Evolutionary conservation across 2,888 invertebrate species (phyloP), one percentile per base, ranked within the genome.

Genomic region (Magallana nippona): DNA sequence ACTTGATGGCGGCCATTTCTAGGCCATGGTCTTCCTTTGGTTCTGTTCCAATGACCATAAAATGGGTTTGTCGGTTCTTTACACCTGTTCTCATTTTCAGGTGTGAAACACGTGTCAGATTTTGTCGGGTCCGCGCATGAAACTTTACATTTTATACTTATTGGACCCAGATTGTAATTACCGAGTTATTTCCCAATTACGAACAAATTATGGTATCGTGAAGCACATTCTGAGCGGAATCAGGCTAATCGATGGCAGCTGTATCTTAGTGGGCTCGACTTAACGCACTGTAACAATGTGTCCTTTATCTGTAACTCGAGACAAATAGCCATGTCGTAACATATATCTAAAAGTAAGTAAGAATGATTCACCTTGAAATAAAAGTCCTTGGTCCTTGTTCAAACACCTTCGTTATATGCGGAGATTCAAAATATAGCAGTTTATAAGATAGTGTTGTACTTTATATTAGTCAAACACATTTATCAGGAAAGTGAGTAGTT

Each of bases 131-230:
- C 32, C 71, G 15, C 17, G 71, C 13, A 1, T 15, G 13, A 32
- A 32, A 71, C 27, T 71, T 15, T 13, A 22, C 22, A 71, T 71
- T 63, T 71, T 27, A 71, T 71, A 71, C 71, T 71, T 71, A 71
- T 71, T 71, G 71, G 71, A 22, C 22, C 71, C 27, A 27, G 71
- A 27, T 71, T 71, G 71, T 32, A 71, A 71, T 71, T 27, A 71
- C 71, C 5, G 1, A 22, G 22, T 71, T 71, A 22, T 71, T 71
- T 32, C 27, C 71, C 71, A 71, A 71, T 71, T 71, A 71, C 13
- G 71, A 71, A 22, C 71, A 71, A 71, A 71, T 27, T 71, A 71
- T 71, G 15, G 27, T 71, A 71, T 71, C 11, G 13, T 60, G 60
- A 60, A 60, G 60, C n/a, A 60, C 60, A 32, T 27, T 13, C 11